Conservation (phyloP, 2,888 invertebrate genomes). For the Anthophora plumipes region DNA sequence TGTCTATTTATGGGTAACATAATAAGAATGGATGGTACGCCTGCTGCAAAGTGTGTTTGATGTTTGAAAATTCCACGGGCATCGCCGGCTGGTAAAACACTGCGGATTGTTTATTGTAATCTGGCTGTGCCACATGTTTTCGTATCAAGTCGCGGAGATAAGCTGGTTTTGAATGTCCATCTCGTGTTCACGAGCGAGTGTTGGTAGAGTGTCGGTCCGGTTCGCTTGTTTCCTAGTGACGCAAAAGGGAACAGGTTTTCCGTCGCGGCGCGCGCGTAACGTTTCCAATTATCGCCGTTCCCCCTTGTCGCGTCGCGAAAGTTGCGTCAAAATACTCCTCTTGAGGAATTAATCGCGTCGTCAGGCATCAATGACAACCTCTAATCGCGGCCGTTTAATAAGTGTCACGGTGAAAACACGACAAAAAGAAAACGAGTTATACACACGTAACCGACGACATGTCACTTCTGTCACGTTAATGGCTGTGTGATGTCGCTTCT, state of each 20-base stretch:
- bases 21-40: conserved; percentile 29
- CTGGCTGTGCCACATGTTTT: conserved; percentile 71
- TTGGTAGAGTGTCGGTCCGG: neutral
- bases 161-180: conserved; percentile 72
- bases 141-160: conserved; percentile 71
- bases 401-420: neutral
- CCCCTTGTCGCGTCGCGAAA: neutral
- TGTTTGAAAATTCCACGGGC: conserved; percentile 67
- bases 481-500: neutral
- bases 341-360: conserved; percentile 29
- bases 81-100: conserved; percentile 60
- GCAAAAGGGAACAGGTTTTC: conserved; percentile 66
- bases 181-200: conserved; percentile 50
- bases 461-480: neutral
- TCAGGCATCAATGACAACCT: neutral
- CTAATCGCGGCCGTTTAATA: neutral
- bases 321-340: conserved; percentile 45
- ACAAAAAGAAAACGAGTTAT: neutral
- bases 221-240: conserved; percentile 50
- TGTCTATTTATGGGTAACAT: conserved; percentile 43
- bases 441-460: neutral
- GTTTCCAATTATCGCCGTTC: conserved; percentile 43
- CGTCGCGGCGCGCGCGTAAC: conserved; percentile 12
- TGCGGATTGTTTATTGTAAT: conserved; percentile 73
- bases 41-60: conserved; percentile 50